Evolutionary conservation across 2,797 vertebrate species (phyloP).

Genomic region (Propithecus deckenii): DNA sequence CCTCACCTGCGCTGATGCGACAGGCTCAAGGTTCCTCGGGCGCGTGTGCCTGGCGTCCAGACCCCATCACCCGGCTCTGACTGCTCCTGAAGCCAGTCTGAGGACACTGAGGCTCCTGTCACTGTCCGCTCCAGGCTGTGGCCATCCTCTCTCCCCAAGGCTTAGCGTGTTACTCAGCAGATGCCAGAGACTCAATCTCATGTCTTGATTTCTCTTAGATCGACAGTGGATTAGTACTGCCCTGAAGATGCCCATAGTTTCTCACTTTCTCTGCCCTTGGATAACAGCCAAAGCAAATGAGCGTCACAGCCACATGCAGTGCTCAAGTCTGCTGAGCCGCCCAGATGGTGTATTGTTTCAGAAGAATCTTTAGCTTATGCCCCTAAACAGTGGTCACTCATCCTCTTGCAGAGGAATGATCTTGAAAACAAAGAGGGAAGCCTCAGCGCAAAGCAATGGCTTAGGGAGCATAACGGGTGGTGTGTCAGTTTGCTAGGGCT

Average conservation of each 20-base stretch:
- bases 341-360: neutral
- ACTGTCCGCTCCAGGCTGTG: fast-evolving
- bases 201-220: neutral
- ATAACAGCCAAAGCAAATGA: neutral
- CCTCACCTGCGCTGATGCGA: neutral
- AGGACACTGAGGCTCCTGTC: neutral
- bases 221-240: neutral
- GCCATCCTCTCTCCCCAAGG: neutral
- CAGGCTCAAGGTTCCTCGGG: neutral
- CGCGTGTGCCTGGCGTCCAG: fast-evolving
- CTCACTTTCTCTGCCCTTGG: neutral
- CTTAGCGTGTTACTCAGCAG: neutral
- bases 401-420: neutral
- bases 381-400: neutral
- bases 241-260: neutral
- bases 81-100: neutral
- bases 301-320: neutral
- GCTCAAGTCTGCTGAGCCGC: too few species aligned
- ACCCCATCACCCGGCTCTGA: neutral
- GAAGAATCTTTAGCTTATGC: neutral
- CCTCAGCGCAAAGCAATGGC: neutral
- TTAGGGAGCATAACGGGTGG: neutral
- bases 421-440: neutral
- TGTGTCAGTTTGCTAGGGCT: too few species aligned
- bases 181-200: too few species aligned